These are phyloP conservation scores for Montipora capitata DNA, from an alignment of 92 coral and sea anemone genomes.

Conservation along the genomic window DNA sequence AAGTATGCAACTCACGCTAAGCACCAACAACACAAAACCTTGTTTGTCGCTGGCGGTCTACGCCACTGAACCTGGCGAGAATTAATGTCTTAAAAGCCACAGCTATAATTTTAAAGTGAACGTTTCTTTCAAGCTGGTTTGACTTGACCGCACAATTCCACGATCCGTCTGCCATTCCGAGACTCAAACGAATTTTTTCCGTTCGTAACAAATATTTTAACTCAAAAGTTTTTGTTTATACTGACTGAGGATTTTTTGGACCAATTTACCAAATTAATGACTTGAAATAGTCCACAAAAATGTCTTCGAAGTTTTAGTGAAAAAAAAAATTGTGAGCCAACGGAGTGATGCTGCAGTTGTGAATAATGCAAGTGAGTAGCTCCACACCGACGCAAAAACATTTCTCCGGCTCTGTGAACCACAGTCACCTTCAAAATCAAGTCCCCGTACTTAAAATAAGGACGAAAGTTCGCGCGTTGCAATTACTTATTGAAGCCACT, in stretches of 20 bases:
- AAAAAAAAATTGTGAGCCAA: background rate
- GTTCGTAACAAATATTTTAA: background rate
- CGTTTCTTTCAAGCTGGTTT: constrained; percentile 7
- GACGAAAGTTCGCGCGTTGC: background rate
- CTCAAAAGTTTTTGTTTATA: constrained; percentile 27
- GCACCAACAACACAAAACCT: constrained; percentile 67
- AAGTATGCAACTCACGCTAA: constrained; percentile 84
- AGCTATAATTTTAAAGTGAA: background rate
- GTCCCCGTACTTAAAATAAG: background rate
- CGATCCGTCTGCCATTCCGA: background rate
- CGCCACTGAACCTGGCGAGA: constrained; percentile 20
- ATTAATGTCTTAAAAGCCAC: constrained; percentile 30
- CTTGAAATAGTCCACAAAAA: background rate
- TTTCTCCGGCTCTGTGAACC: background rate
- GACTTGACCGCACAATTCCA: constrained; percentile 2
- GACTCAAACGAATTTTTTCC: background rate
- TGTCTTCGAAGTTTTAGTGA: background rate
- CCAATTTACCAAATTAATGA: background rate
- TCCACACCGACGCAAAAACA: background rate
- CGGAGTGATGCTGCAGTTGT: background rate
- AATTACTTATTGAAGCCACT: background rate
- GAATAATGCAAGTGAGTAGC: background rate
- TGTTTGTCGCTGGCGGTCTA: constrained; percentile 56
- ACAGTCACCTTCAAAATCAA: background rate
- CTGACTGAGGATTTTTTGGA: background rate